Percentiles rank a stretch among this genome's conserved stretches.
These are phyloP conservation scores for Cygnus buccinator DNA, from an alignment of 2,113 vertebrate species.

Conservation along the genomic window DNA sequence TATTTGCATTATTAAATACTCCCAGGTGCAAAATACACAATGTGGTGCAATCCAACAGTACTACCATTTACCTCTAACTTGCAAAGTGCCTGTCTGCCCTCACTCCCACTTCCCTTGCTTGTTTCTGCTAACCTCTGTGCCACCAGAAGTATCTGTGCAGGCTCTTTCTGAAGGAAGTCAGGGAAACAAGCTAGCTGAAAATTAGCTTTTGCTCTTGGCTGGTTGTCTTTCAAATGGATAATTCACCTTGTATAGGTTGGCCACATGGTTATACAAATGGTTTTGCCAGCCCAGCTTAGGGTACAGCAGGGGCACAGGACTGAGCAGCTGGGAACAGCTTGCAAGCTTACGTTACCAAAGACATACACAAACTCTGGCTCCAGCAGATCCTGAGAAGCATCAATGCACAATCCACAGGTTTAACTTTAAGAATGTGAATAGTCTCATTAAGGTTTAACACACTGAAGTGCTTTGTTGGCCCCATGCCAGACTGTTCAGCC, in stretches of 20 bases:
- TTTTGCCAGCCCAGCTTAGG: neutral
- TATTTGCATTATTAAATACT: neutral
- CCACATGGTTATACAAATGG: accelerated
- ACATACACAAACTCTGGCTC: neutral
- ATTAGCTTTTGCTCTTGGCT: neutral
- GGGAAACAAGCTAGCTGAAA: neutral
- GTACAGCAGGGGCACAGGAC: neutral
- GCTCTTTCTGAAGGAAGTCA: neutral
- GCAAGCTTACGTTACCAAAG: accelerated
- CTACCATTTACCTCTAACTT: neutral
- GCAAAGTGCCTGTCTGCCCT: neutral
- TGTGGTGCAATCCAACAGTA: neutral
- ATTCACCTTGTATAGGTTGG: neutral
- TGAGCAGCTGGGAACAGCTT: neutral
- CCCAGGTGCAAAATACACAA: neutral
- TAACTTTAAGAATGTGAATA: neutral
- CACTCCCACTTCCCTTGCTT: neutral
- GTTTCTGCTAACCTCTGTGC: neutral
- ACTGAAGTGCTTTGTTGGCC: neutral
- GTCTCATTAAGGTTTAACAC: neutral
- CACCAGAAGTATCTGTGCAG: neutral
- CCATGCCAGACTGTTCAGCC: neutral
- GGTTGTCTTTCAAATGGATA: neutral
- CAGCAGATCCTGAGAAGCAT: neutral
- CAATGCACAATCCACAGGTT: neutral